Evolutionary conservation across 2,888 invertebrate species (phyloP).

Genomic region (Neocrepidodera transversa): DNA sequence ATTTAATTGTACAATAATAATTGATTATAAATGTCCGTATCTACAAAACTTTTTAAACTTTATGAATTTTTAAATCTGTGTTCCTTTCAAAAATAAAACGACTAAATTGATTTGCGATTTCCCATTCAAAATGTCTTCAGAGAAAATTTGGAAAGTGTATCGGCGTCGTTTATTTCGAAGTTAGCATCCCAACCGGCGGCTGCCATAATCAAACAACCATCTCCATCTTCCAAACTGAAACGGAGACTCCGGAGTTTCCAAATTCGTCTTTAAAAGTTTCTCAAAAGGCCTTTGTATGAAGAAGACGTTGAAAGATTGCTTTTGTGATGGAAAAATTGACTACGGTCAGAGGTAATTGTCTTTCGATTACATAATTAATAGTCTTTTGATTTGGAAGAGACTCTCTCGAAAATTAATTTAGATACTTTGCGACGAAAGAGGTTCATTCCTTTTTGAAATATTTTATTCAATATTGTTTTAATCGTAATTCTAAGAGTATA

Average conservation of each 20-base stretch:
- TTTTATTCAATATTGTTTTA: too few relatives aligned
- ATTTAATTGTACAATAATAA: too few relatives aligned
- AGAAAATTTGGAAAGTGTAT: constrained; percentile 4
- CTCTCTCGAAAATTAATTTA: not conserved
- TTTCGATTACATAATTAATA: constrained; percentile 35
- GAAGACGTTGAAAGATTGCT: constrained; percentile 38
- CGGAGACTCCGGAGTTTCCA: not conserved
- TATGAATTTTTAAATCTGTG: too few relatives aligned
- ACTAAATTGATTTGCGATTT: not conserved
- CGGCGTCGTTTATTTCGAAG: not conserved
- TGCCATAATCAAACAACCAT: constrained; percentile 18
- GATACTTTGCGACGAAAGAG: not conserved
- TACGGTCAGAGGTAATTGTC: constrained; percentile 31
- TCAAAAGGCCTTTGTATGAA: constrained; percentile 24
- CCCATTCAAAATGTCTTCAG: constrained; percentile 8
- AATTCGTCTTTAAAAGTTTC: constrained; percentile 26
- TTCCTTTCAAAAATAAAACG: not conserved
- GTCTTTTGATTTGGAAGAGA: constrained; percentile 24
- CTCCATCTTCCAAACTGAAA: not conserved
- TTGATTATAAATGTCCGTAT: too few relatives aligned
- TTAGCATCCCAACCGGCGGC: constrained; percentile 2
- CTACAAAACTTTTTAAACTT: too few relatives aligned
- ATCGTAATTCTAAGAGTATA: too few relatives aligned
- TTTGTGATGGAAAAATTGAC: constrained; percentile 35
- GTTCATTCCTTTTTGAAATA: not conserved